These are phyloP conservation scores for Liopterus haemorrhoidalis DNA, from an alignment of 2,888 invertebrate species.

Conservation along the genomic window DNA sequence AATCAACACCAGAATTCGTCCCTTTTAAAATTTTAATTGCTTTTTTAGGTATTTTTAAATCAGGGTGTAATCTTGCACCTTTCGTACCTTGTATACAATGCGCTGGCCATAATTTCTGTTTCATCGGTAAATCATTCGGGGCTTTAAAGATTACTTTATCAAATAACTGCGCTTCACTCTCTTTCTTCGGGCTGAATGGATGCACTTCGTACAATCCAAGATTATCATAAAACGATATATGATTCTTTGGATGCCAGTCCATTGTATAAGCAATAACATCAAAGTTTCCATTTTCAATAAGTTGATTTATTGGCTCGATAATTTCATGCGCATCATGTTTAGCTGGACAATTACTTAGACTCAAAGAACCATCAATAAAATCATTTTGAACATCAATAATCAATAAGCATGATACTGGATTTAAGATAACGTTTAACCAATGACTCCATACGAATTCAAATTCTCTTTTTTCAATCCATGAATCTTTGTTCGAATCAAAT, in stretches of 20 bases:
- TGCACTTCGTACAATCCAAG: slow-evolving; percentile 67
- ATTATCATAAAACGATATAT: slow-evolving; percentile 94
- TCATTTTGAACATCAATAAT: slow-evolving; percentile 97
- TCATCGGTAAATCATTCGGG: slow-evolving; percentile 73
- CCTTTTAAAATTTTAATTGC: slow-evolving; percentile 83
- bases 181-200: slow-evolving; percentile 61
- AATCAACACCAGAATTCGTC: slow-evolving; percentile 87
- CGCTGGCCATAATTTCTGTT: slow-evolving; percentile 87
- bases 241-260: slow-evolving; percentile 95
- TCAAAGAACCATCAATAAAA: slow-evolving; percentile 88
- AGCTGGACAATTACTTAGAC: slow-evolving; percentile 85
- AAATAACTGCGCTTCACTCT: slow-evolving; percentile 70
- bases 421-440: slow-evolving; percentile 80
- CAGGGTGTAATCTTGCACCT: slow-evolving; percentile 87
- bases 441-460: slow-evolving; percentile 81
- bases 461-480: slow-evolving; percentile 71
- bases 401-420: slow-evolving; percentile 78
- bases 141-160: slow-evolving; percentile 87
- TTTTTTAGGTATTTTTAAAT: slow-evolving; percentile 69
- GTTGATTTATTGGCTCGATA: slow-evolving; percentile 79
- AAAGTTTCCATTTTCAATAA: slow-evolving; percentile 72
- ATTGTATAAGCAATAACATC: slow-evolving; percentile 85
- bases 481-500: slow-evolving; percentile 71
- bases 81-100: slow-evolving; percentile 93
- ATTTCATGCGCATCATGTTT: slow-evolving; percentile 85